Percentiles rank a stretch among this genome's conserved stretches.
These are phyloP conservation scores for Atrina japonica DNA, from an alignment of 2,888 invertebrate genomes.

Conservation along the genomic window DNA sequence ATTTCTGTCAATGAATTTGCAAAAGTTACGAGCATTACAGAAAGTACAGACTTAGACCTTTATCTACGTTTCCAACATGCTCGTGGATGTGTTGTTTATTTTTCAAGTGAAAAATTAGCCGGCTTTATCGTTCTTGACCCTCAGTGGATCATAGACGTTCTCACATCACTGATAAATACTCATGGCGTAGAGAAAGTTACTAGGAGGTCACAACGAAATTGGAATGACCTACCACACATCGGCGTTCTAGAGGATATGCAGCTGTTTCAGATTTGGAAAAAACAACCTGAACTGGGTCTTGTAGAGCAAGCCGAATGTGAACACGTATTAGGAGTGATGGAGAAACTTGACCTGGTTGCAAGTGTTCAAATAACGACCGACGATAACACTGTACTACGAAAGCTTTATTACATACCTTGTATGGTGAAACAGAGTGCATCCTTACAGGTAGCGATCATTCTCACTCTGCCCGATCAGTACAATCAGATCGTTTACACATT, in stretches of 20 bases:
- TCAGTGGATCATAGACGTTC: slow-evolving; percentile 12
- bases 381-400: neutral
- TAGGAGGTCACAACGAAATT: too few relatives aligned
- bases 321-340: neutral
- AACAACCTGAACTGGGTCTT: neutral
- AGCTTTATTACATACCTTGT: slow-evolving; percentile 18
- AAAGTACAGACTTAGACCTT: neutral
- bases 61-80: slow-evolving; percentile 23
- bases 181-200: too few relatives aligned
- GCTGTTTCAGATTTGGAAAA: too few relatives aligned
- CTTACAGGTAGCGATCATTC: neutral
- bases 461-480: neutral
- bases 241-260: too few relatives aligned
- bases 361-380: neutral
- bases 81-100: slow-evolving; percentile 5
- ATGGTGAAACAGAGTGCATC: neutral
- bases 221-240: too few relatives aligned
- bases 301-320: neutral
- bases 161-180: slow-evolving; percentile 13
- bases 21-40: neutral
- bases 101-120: slow-evolving; percentile 1
- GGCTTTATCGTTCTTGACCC: slow-evolving; percentile 8
- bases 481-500: neutral
- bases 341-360: neutral
- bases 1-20: neutral